phyloP scores from a whole-genome alignment of 2,113 vertebrate species.

The human region GRCh38 chr1:178649501-178650000 shows the following conservation, averaged over 20 bases:
- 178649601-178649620: not conserved
- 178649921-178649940: not conserved
- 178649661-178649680: not conserved
- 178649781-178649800: not conserved
- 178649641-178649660: not conserved
- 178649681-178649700: not conserved
- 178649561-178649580: not conserved
- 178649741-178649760: not conserved
- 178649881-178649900: not conserved
- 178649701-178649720: not conserved
- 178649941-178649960: not conserved
- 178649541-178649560: not conserved
- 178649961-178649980: not conserved
- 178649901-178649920: not conserved
- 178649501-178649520: not conserved
- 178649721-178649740: not conserved
- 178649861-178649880: not conserved
- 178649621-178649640: not conserved
- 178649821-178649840: not conserved
- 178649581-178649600: not conserved
- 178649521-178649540: not conserved
- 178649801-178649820: not conserved
- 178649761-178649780: not conserved
- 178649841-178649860: not conserved
- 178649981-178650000: not conserved